Base-by-base conservation (phyloP, 2,113 vertebrate species). In the Morone chrysops region DNA sequence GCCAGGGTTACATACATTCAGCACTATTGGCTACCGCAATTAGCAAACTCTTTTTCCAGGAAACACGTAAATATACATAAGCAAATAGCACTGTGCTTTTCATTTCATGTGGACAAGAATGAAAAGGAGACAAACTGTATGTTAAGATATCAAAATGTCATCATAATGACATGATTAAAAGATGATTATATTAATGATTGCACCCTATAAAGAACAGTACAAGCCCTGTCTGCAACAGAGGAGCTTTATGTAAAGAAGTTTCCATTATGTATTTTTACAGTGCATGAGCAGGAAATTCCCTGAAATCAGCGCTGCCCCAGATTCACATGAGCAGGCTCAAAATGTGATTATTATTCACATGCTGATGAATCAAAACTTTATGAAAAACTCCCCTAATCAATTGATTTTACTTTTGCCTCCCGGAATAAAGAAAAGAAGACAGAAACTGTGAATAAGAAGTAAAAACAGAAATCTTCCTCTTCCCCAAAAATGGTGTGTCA, bases 251-350 rank as follows among this genome's bases (percentile, higher is more conserved):
- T 48, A 9, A 20, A 54, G 20, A 54, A 54, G 40, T 54, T n/a
- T 54, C 20, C 53, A 31, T 59, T 11, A 22, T 22, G 53, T 9
- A n/a, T n/a, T n/a, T 53, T 8, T 11, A 17, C 6, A 16, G 47
- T 72, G 48, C 11, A 3, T 9, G 12, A 68, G 65, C 56, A 47
- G 61, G 81, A 68, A 68, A 59, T 54, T 61, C 54, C 65, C 60
- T 38, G 6, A 72, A 47, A 38, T 47, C 8, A 6, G 3, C 4
- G 0, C 63, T 59, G 41, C 20, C n/a, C 45, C 43, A 31, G 14
- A 62, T 14, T 60, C 8, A 81, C 31, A 51, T 8, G 4, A 75
- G 18, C 25, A 11, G 31, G 22, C 20, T 50, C 4, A 43, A 36
- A 65, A 61, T 65, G 12, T 38, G 48, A 22, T 43, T 11, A 74